A percentile compares a stretch with the other conserved stretches of the same genome.
These are phyloP conservation scores for Oscheius sp. DNA, from an alignment of 2,888 invertebrate genomes.

Conservation along the genomic window DNA sequence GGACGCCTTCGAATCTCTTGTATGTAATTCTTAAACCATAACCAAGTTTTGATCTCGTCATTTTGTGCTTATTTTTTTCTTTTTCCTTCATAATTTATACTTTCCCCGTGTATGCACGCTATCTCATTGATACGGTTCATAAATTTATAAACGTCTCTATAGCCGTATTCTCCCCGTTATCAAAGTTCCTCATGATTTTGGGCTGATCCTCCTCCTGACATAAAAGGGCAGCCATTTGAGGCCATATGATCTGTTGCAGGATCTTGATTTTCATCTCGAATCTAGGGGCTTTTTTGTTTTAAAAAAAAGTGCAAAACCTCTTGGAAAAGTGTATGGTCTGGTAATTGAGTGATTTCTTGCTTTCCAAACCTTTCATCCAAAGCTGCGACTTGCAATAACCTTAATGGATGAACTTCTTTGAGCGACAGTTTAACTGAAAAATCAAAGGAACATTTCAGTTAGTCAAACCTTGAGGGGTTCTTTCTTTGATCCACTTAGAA, in stretches of 20 bases:
- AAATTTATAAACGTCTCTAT: no score
- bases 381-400: conserved; percentile 50
- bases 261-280: not conserved
- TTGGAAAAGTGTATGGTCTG: conserved; percentile 57
- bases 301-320: not conserved
- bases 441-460: not conserved
- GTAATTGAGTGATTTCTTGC: conserved; percentile 59
- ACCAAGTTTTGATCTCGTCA: not conserved
- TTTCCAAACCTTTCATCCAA: conserved; percentile 54
- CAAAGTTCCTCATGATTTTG: conserved; percentile 33
- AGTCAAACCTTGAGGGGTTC: not conserved
- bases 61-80: not conserved
- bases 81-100: not conserved
- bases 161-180: no score
- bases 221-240: conserved; percentile 55
- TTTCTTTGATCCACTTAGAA: not conserved
- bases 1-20: not conserved
- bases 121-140: conserved; percentile 21
- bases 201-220: conserved; percentile 38
- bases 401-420: conserved; percentile 54
- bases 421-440: conserved; percentile 41
- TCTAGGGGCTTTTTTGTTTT: not conserved
- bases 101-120: conserved; percentile 11
- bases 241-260: conserved; percentile 29
- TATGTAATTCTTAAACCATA: not conserved